Conservation (phyloP, 2,797 vertebrate species). For the Cheirogaleus major region DNA sequence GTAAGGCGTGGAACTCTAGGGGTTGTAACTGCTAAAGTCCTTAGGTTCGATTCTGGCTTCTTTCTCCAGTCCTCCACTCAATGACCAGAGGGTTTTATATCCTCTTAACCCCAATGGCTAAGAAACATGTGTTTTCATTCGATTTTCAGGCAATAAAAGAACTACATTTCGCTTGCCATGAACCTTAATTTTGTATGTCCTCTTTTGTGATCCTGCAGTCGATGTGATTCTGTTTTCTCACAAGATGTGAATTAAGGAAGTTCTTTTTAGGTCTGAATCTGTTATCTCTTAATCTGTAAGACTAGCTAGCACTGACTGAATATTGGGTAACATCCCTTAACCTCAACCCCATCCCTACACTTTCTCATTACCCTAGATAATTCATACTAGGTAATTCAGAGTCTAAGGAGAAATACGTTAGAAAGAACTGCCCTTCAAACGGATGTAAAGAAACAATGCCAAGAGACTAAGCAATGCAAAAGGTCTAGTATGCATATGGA, state of each 20-base stretch:
- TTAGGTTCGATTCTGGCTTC: slow-evolving; percentile 91
- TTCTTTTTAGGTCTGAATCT: neutral
- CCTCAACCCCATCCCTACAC: neutral
- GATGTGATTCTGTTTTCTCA: neutral
- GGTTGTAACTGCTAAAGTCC: slow-evolving; percentile 55
- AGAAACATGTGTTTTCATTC: neutral
- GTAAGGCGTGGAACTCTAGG: slow-evolving; percentile 78
- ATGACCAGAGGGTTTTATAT: neutral
- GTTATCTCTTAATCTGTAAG: neutral
- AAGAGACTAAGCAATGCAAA: neutral
- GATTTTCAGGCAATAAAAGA: neutral
- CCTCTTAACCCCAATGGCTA: neutral
- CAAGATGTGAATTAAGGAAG: neutral
- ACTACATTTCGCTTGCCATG: neutral
- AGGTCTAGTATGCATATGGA: neutral
- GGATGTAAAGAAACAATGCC: neutral
- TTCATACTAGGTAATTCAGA: neutral
- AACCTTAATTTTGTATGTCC: neutral
- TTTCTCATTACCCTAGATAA: neutral
- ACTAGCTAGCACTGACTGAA: neutral
- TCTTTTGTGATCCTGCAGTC: neutral
- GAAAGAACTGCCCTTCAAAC: neutral
- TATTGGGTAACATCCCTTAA: neutral
- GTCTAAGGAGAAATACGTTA: slow-evolving; percentile 8
- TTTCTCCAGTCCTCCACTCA: neutral